phyloP scores from a whole-genome alignment of 2,888 invertebrate genomes.

The Epinotia brunnichana region DNA sequence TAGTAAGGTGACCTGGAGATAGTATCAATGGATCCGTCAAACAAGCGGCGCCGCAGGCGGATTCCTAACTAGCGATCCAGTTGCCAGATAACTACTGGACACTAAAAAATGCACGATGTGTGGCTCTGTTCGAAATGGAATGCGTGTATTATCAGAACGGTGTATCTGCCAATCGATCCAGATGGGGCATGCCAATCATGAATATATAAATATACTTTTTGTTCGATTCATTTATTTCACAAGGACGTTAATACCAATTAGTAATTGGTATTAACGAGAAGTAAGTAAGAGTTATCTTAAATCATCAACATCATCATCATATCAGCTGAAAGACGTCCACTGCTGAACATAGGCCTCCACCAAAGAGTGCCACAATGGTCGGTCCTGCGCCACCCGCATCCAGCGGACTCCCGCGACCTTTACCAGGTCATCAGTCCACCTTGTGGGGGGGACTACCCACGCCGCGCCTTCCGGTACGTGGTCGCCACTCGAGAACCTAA shows the following conservation, averaged over 20 bases:
- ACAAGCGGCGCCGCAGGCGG: constrained; percentile 31
- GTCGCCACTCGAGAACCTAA: no score
- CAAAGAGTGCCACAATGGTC: no score
- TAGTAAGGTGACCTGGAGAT: constrained; percentile 25
- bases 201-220: constrained; percentile 22
- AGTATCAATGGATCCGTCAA: constrained; percentile 20
- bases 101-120: constrained; percentile 26
- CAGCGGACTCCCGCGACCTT: no score
- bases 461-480: no score
- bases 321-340: no score
- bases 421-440: no score
- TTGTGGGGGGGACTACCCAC: no score
- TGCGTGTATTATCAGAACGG: constrained; percentile 9
- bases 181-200: constrained; percentile 31
- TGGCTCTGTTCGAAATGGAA: constrained; percentile 12
- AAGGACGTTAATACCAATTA: not conserved
- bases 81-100: constrained; percentile 27
- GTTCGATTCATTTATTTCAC: not conserved
- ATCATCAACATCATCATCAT: no score
- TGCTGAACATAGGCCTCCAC: no score
- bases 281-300: no score
- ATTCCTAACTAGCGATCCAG: constrained; percentile 35
- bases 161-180: constrained; percentile 9
- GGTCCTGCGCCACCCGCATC: no score
- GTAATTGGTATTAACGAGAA: no score